Conservation (phyloP, 2,113 vertebrate genomes). For the Tragelaphus scriptus region DNA sequence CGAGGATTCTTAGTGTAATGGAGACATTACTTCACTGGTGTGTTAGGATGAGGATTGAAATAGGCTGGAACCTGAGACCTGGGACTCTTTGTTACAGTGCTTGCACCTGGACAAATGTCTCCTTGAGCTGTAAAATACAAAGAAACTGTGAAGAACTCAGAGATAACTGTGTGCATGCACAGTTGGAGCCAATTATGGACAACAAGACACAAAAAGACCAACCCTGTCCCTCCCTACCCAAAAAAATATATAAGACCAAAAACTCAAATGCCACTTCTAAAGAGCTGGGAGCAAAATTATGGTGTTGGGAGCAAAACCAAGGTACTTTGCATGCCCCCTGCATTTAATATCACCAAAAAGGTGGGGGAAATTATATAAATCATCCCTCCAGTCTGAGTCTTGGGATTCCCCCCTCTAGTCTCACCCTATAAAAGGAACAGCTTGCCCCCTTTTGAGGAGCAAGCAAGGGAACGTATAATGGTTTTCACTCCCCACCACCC, state of each 20-base stretch:
- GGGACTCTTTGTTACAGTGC: not conserved
- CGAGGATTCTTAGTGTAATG: not conserved
- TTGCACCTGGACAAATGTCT: not conserved
- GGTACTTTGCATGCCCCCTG: not conserved
- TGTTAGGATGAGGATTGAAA: not conserved
- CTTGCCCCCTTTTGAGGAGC: no score
- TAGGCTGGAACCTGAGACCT: not conserved
- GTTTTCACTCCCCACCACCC: no score
- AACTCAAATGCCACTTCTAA: not conserved
- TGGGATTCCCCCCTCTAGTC: no score
- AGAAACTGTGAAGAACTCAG: not conserved
- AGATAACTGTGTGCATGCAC: not conserved
- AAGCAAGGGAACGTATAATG: no score
- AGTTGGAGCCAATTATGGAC: not conserved
- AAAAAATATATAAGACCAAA: not conserved
- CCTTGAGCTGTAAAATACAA: not conserved
- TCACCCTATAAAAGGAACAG: no score
- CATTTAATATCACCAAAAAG: not conserved
- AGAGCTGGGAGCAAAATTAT: not conserved
- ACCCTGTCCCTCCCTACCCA: not conserved
- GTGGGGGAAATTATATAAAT: not conserved
- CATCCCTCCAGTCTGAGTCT: not conserved
- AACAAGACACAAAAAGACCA: not conserved
- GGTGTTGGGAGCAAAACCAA: not conserved
- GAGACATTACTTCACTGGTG: no score